Base-by-base conservation (phyloP, 2,888 invertebrate species). In the Liposcelis brunnea region DNA sequence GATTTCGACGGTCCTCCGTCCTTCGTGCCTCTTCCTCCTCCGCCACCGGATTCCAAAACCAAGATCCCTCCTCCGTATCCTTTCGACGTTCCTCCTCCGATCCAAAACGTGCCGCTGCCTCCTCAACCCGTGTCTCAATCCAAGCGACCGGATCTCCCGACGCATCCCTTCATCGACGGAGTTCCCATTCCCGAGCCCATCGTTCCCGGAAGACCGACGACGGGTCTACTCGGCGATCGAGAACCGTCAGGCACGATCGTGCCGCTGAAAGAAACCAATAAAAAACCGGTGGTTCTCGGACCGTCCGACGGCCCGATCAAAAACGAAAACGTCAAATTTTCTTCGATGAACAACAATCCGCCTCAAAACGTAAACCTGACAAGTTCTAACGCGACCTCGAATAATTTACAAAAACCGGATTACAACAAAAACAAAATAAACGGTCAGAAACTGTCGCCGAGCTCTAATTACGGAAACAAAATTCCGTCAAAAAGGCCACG, bases 111-210 rank as follows among this genome's bases (percentile, higher is more conserved):
- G 51, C 61, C 62, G 31, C 48, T 64, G 18, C 73, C 73, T 1
- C 72, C 72, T 49, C 68, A 56, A 44, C 57, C 56, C 26, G 10
- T 8, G 11, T 7, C n/a, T 6, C 12, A 15, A 18, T 36, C 40
- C 21, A 18, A 11, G 16, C 26, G 8, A 26, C 26, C 26, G 5
- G 47, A 48, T 36, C 50, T 47, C 16, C 50, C 74, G 0, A 58
- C 70, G 2, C 65, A 74, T 42, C 78, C 77, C 0, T 76, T 69
- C 51, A 60, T 74, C n/a, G 69, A 74, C 48, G 80, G 78, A 34
- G 74, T 80, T 18, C 80, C 80, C 50, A 63, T 81, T 48, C 80
- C 81, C 2, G 82, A 84, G 53, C 78, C 79, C 58, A 71, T 80
- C 45, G 77, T 80, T 7, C 79, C 80, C n/a, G 50, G 53, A 10